A percentile compares a stretch with the other conserved stretches of the same genome.
phyloP scores from a whole-genome alignment of 1,140 invertebrate genomes.

The Ceratosolen fusciceps region DNA sequence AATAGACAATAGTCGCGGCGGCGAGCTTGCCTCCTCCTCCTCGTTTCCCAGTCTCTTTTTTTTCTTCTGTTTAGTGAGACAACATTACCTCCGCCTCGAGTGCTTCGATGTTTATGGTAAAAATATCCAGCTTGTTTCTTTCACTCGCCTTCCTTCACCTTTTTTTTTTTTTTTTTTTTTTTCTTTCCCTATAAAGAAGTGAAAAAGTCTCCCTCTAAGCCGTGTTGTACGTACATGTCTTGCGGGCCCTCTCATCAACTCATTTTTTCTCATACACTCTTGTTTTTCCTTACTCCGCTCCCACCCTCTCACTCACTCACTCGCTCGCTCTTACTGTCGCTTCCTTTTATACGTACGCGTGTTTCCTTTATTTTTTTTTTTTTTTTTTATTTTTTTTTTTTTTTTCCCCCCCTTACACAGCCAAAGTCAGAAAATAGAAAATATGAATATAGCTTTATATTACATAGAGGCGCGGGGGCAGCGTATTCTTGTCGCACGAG shows the following conservation, averaged over 20 bases:
- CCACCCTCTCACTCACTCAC: no score
- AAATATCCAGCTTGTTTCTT: conserved; percentile 49
- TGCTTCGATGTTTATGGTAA: conserved; percentile 52
- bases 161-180: not conserved
- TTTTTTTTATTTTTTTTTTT: not conserved
- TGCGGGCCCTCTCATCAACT: conserved; percentile 11
- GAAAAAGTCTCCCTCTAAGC: not conserved
- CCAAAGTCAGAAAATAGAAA: not conserved
- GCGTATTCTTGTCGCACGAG: not conserved
- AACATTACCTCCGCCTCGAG: conserved; percentile 49
- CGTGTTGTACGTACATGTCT: not conserved
- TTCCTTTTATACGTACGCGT: not conserved
- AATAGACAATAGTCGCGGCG: conserved; percentile 39
- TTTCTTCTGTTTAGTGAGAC: conserved; percentile 56
- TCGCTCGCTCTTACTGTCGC: conserved; percentile 9
- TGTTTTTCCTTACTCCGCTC: no score
- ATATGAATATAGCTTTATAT: conserved; percentile 21
- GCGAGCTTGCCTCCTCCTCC: conserved; percentile 3
- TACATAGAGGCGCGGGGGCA: not conserved
- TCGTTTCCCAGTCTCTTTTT: conserved; percentile 27
- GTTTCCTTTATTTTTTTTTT: conserved; percentile 8
- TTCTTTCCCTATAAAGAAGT: conserved; percentile 15
- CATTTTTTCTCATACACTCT: not conserved
- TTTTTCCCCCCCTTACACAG: not conserved
- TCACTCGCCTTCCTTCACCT: not conserved